These are phyloP conservation scores for Plagodis pulveraria DNA, from an alignment of 2,888 invertebrate species.

Conservation along the genomic window DNA sequence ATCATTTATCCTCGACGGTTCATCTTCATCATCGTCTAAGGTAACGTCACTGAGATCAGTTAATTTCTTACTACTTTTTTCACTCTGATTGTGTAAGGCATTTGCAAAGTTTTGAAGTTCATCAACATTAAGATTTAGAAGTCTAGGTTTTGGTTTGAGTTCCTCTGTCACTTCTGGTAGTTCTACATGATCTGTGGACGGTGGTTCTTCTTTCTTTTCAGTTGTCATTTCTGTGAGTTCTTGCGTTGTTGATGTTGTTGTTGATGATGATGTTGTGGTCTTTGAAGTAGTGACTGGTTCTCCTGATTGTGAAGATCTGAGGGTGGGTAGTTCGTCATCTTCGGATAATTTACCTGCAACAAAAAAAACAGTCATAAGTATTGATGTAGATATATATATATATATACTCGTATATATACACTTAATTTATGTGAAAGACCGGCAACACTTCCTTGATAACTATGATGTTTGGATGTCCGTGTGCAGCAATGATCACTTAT, in stretches of 20 bases:
- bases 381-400: too few relatives aligned
- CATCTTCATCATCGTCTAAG: conserved; percentile 87
- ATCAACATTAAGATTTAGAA: conserved; percentile 73
- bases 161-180: conserved; percentile 49
- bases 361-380: conserved; percentile 8
- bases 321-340: conserved; percentile 58
- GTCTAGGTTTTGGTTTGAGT: conserved; percentile 62
- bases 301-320: conserved; percentile 36
- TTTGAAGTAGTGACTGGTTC: conserved; percentile 14
- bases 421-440: too few relatives aligned
- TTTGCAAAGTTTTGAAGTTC: conserved; percentile 75
- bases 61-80: conserved; percentile 56
- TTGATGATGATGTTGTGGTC: conserved; percentile 33
- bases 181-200: conserved; percentile 30
- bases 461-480: too few relatives aligned
- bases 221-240: conserved; percentile 34
- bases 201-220: conserved; percentile 46
- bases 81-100: conserved; percentile 69
- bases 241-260: conserved; percentile 23
- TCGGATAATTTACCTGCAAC: conserved; percentile 72
- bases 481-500: too few relatives aligned
- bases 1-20: conserved; percentile 49
- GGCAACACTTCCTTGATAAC: too few relatives aligned
- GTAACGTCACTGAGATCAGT: conserved; percentile 91
- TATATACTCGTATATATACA: too few relatives aligned